These are phyloP conservation scores for Dryoscopus gambensis DNA, from an alignment of 2,113 vertebrate species.

Conservation along the genomic window DNA sequence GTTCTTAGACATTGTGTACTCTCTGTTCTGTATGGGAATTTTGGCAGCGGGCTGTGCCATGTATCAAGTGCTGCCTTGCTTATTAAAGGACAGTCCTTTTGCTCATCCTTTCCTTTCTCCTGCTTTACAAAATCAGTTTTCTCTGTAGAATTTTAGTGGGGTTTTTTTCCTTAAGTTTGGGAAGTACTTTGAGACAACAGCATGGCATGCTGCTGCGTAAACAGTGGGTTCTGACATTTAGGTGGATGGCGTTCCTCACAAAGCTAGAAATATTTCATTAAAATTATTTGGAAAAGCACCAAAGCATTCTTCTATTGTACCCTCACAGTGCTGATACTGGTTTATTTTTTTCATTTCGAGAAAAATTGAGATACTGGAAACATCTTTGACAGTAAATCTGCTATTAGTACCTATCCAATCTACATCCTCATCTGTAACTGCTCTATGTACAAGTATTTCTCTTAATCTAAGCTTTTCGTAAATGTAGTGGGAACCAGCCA, in stretches of 20 bases:
- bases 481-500: neutral
- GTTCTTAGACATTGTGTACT: constrained; percentile 29
- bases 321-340: neutral
- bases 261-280: neutral
- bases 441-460: neutral
- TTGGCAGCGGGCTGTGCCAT: constrained; percentile 15
- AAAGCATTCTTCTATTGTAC: neutral
- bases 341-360: neutral
- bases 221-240: neutral
- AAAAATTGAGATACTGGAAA: neutral
- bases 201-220: neutral
- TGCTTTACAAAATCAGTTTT: neutral
- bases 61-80: neutral
- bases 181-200: neutral
- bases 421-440: neutral
- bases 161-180: neutral
- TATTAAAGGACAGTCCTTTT: neutral
- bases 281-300: neutral
- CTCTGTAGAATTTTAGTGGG: neutral
- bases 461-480: neutral
- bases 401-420: neutral
- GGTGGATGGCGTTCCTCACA: neutral
- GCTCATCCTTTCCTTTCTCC: neutral
- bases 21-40: constrained; percentile 42
- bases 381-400: neutral